Base-by-base conservation (phyloP, 2,888 invertebrate genomes). In the Alloplasta piceator region DNA sequence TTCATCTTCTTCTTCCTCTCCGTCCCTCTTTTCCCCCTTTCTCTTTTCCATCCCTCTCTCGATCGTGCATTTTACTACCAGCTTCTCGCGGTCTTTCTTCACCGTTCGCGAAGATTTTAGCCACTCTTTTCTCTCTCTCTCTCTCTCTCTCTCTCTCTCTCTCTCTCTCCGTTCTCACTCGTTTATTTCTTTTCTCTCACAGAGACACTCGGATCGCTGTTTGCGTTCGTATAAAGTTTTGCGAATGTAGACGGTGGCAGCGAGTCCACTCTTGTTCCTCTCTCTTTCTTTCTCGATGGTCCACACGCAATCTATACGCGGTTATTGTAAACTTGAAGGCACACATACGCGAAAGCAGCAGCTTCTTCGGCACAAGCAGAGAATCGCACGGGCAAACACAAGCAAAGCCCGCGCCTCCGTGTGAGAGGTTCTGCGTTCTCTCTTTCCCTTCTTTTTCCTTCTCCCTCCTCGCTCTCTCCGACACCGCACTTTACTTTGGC, bases 401-500 rank as follows among this genome's bases (percentile, higher is more conserved):
- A 26, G 26, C 26, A 26, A 26, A 36, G 3, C 14, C 7, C 38
- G 74, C 39, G 75, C 67, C 48, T 66, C 48, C 10, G 60, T 71
- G 71, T 55, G 58, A 48, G 80, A 70, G 56, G 36, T 48, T 56
- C 43, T 58, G 14, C 66, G 38, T 63, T 55, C 7, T 72, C 41
- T 61, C 52, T n/a, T 26, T 50, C 63, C 39, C 12, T 67, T 67
- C 60, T 43, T 38, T 68, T 67, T 67, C 63, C 9, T 80, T 83
- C 82, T 84, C 43, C 16, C 14, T 55, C 52, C 81, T 82, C 83
- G 82, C 38, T 64, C 58, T 63, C 50, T 86, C 86, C 86, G 86
- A 87, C 87, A 84, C 85, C 85, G 87, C 86, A 87, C 88, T 88
- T 88, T 85, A 88, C 87, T 88, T 86, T 86, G 85, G 86, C 85